Conservation (phyloP, 2,797 vertebrate genomes). For the Gallinago nigripennis region DNA sequence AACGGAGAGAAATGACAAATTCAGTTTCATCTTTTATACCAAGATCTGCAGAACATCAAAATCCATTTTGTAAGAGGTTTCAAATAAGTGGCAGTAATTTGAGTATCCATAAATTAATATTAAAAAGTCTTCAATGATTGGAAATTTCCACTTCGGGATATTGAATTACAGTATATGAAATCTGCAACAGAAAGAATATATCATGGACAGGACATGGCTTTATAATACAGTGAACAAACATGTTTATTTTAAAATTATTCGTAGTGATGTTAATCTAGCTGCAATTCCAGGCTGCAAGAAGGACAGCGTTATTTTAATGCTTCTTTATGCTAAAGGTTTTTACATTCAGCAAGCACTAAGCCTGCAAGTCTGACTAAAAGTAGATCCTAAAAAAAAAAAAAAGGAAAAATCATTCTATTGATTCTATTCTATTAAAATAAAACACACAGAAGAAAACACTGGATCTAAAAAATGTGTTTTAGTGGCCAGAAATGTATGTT, state of each 20-base stretch:
- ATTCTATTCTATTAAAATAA: not conserved
- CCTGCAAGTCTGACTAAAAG: not conserved
- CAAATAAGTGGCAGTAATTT: not conserved
- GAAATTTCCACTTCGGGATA: constrained; percentile 4
- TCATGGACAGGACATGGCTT: not conserved
- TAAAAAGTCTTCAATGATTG: not conserved
- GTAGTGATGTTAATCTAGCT: not conserved
- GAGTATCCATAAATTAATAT: not conserved
- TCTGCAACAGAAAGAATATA: not conserved
- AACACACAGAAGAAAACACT: not conserved
- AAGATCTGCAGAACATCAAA: not conserved
- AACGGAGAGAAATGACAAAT: not conserved
- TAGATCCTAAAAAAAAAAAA: not conserved
- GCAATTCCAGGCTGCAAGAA: not conserved
- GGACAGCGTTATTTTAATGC: not conserved
- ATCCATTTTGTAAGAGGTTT: not conserved
- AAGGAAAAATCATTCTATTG: not conserved
- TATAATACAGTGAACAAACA: not conserved
- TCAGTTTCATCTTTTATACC: not conserved
- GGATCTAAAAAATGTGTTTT: not conserved
- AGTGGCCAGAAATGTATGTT: not conserved
- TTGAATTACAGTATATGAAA: not conserved
- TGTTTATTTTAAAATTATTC: not conserved
- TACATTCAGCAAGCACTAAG: not conserved
- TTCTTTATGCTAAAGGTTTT: not conserved